phyloP scores from a whole-genome alignment of 2,113 vertebrate species.

The Tragulus kanchil region DNA sequence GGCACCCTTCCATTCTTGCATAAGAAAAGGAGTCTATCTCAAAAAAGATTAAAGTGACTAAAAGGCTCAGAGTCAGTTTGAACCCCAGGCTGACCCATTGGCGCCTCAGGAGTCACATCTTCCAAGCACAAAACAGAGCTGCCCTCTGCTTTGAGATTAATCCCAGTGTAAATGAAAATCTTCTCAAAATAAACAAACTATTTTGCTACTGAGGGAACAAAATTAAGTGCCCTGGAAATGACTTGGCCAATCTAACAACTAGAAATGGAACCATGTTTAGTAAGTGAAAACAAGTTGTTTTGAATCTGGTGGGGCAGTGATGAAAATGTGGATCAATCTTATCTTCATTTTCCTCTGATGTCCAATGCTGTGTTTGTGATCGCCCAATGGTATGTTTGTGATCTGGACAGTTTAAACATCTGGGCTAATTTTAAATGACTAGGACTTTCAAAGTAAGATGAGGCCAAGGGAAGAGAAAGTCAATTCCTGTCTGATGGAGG shows the following conservation, averaged over 20 bases:
- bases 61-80: neutral
- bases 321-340: neutral
- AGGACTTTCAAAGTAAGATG: neutral
- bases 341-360: neutral
- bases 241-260: neutral
- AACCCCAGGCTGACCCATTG: neutral
- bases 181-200: constrained; percentile 39
- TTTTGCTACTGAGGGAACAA: neutral
- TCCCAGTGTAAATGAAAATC: constrained; percentile 23
- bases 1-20: neutral
- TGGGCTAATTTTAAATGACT: neutral
- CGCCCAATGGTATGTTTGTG: too few relatives aligned
- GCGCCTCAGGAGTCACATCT: neutral
- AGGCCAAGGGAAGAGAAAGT: neutral
- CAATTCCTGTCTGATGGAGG: constrained; percentile 7
- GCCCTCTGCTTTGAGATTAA: neutral
- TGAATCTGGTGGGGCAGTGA: neutral
- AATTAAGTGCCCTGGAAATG: constrained; percentile 27
- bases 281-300: neutral
- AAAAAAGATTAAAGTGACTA: too few relatives aligned
- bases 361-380: neutral
- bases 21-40: neutral
- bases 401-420: neutral
- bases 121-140: neutral
- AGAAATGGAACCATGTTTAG: neutral